These are phyloP conservation scores for Grammomys surdaster DNA, from an alignment of 2,113 vertebrate genomes.

Conservation along the genomic window DNA sequence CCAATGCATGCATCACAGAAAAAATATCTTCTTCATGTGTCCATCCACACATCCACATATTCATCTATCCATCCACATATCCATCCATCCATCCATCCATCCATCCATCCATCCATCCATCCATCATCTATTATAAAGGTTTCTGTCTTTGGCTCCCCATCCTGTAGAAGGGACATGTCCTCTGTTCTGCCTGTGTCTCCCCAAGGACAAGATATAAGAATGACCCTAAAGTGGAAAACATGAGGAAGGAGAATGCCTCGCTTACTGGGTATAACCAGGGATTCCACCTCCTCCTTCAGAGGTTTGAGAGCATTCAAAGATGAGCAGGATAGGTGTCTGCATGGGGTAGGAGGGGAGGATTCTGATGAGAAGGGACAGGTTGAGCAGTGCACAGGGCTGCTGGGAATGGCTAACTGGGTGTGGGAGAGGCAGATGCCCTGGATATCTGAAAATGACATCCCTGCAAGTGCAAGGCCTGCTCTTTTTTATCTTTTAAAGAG, in stretches of 20 bases:
- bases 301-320: too few species aligned
- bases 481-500: not conserved
- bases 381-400: not conserved
- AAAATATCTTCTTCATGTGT: not conserved
- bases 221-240: not conserved
- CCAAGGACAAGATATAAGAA: not conserved
- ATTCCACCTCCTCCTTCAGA: not conserved
- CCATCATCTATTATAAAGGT: not conserved
- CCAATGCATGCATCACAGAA: not conserved
- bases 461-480: not conserved
- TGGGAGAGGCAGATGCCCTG: not conserved
- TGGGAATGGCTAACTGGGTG: not conserved
- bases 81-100: too few species aligned
- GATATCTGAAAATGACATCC: not conserved
- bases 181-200: not conserved
- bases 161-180: not conserved
- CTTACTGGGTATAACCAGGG: not conserved
- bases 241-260: not conserved
- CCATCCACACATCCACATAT: too few species aligned
- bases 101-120: too few species aligned
- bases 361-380: not conserved
- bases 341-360: rapidly evolving
- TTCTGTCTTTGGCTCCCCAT: not conserved
- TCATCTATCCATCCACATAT: too few species aligned
- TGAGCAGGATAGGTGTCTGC: not conserved